Evolutionary conservation across 2,797 vertebrate genomes (phyloP), one percentile per base, ranked within the genome.

Genomic region (Yasuhikotakia modesta): DNA sequence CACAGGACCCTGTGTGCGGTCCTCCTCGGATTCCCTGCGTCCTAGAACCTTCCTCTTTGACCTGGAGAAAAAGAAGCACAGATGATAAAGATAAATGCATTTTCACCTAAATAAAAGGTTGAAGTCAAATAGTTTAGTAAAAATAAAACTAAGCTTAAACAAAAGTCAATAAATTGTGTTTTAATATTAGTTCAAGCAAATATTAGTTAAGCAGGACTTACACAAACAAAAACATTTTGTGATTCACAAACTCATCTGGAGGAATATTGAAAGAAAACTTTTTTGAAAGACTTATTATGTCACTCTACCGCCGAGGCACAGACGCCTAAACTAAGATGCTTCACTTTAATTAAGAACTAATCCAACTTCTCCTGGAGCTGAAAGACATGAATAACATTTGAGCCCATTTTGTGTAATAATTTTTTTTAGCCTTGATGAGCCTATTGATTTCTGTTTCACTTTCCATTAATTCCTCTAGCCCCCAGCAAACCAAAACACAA

Each of bases 11-110:
- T 85, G 92, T n/a, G 91, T 72, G 50, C 91, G 95, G 5, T 99
- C 97, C 1, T 98, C 97, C 0, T 98, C 97, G 0, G 97, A 98
- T 84, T 98, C 96, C 83, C 87, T 96, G 58, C 97, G 96, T 81
- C 98, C 98, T 86, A 99, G 94, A 83, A 99, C 94, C 90, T 97
- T 98, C 81, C 96, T 94, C 91, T 99, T 99, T 74, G 98, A 99
- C 92, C 98, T 99, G 84, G 65, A 82, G 13, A 57, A n/a, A 60
- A 53, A 55, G 69, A 53, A 4, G 16, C 5, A 24, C 55, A 81
- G 24, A 83, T 24, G 80, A 14, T 50, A 5, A 50, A 50, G 46
- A 48, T 2, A 46, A 48, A 48, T 5, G 16, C 3, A 14, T 50
- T 5, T 5, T 50, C 10, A 2, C 10, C 39, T 60, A 45, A 50